Evolutionary conservation across 2,888 invertebrate genomes (phyloP).

Genomic region (Boloria selene): DNA sequence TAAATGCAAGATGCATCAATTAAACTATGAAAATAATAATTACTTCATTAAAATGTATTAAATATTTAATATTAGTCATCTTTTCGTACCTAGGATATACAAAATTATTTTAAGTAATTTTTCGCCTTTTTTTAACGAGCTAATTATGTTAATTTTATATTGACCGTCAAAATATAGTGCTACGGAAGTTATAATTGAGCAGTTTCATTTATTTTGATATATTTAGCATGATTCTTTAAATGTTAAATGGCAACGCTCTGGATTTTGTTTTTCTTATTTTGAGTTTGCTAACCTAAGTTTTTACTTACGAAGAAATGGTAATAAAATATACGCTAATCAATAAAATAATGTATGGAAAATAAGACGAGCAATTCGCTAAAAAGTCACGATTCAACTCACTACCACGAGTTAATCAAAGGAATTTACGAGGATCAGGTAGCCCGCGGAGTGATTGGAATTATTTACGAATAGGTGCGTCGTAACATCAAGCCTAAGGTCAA

Average conservation of each 20-base stretch:
- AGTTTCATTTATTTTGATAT: slow-evolving; percentile 11
- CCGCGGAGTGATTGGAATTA: slow-evolving; percentile 60
- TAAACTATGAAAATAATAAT: no score
- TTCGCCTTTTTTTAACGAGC: slow-evolving; percentile 17
- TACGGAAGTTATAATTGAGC: slow-evolving; percentile 15
- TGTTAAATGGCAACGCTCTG: neutral
- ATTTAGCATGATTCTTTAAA: neutral
- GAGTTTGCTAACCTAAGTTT: neutral
- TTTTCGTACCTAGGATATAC: slow-evolving; percentile 16
- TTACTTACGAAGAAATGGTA: slow-evolving; percentile 6
- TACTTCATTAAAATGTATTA: neutral
- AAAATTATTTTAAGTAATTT: slow-evolving; percentile 18
- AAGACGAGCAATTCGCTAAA: slow-evolving; percentile 49
- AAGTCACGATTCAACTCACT: slow-evolving; percentile 60
- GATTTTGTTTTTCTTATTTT: neutral
- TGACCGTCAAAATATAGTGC: slow-evolving; percentile 16
- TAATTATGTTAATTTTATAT: slow-evolving; percentile 23
- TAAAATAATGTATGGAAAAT: slow-evolving; percentile 13
- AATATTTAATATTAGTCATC: slow-evolving; percentile 16
- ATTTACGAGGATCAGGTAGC: slow-evolving; percentile 55
- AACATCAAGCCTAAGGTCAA: slow-evolving; percentile 37
- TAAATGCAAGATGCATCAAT: no score
- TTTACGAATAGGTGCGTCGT: slow-evolving; percentile 52
- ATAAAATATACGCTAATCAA: slow-evolving; percentile 21
- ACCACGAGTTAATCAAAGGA: slow-evolving; percentile 65